Percentiles rank a stretch among this genome's conserved stretches.
Conservation (phyloP, 2,113 vertebrate species). For the Charina bottae region DNA sequence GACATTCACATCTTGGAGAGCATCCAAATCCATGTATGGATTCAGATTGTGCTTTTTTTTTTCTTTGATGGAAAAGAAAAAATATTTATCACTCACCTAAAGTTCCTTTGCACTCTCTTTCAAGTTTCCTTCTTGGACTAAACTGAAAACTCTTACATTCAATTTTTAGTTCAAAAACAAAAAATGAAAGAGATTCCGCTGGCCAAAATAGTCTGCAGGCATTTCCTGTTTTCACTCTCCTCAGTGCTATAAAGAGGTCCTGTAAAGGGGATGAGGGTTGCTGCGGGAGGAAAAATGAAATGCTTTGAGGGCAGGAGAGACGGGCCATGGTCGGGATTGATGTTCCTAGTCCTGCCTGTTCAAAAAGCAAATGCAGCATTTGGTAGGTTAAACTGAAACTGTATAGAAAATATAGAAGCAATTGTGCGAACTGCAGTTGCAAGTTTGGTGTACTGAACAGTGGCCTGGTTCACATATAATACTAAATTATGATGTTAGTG, state of each 20-base stretch:
- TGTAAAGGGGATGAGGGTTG: neutral
- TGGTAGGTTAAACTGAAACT: neutral
- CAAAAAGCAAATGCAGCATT: neutral
- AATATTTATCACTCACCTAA: neutral
- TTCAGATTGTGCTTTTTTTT: neutral
- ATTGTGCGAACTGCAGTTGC: neutral
- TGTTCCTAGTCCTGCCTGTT: neutral
- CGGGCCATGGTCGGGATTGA: neutral
- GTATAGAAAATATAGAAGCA: neutral
- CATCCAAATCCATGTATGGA: neutral
- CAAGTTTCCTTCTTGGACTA: neutral
- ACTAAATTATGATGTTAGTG: neutral
- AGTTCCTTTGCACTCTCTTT: neutral
- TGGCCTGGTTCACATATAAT: neutral
- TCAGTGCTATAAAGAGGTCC: conserved; percentile 59
- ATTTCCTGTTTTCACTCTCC: conserved; percentile 77
- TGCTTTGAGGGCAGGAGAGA: rapidly evolving
- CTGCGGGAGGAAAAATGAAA: neutral
- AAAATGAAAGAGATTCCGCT: conserved; percentile 40
- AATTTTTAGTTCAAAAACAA: neutral
- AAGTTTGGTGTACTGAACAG: neutral
- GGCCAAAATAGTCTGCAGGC: conserved; percentile 71
- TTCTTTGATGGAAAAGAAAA: neutral
- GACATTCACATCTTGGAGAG: neutral
- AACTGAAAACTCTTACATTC: neutral